These are phyloP conservation scores for Steatornis caripensis DNA, from an alignment of 2,113 vertebrate species.

Conservation along the genomic window DNA sequence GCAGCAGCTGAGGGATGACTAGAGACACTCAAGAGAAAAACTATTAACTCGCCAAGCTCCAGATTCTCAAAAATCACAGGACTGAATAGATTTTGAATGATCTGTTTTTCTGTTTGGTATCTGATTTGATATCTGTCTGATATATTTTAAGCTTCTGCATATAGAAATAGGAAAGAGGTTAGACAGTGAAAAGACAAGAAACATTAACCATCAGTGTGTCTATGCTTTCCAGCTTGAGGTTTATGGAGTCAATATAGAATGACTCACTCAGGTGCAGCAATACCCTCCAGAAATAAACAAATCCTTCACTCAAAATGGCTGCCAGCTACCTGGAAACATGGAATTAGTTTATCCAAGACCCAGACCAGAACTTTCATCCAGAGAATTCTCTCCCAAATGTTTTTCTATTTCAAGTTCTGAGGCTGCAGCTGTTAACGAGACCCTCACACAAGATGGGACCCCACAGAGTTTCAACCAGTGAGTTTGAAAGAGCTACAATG, in stretches of 20 bases:
- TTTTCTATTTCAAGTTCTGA: neutral
- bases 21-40: neutral
- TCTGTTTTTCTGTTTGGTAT: neutral
- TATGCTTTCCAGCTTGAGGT: neutral
- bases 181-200: neutral
- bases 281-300: neutral
- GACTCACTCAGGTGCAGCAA: neutral
- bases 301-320: neutral
- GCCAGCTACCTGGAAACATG: neutral
- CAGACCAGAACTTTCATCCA: neutral
- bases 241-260: neutral
- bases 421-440: neutral
- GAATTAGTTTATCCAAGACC: neutral
- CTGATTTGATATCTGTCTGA: neutral
- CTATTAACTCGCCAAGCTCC: neutral
- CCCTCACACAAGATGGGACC: fast-evolving
- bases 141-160: neutral
- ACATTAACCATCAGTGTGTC: neutral
- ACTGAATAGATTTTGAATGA: neutral
- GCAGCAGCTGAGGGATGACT: neutral
- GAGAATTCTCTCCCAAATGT: neutral
- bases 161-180: neutral
- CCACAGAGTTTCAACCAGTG: fast-evolving
- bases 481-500: neutral
- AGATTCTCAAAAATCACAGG: neutral